phyloP scores from a whole-genome alignment of 2,113 vertebrate species.

The Martes martes region DNA sequence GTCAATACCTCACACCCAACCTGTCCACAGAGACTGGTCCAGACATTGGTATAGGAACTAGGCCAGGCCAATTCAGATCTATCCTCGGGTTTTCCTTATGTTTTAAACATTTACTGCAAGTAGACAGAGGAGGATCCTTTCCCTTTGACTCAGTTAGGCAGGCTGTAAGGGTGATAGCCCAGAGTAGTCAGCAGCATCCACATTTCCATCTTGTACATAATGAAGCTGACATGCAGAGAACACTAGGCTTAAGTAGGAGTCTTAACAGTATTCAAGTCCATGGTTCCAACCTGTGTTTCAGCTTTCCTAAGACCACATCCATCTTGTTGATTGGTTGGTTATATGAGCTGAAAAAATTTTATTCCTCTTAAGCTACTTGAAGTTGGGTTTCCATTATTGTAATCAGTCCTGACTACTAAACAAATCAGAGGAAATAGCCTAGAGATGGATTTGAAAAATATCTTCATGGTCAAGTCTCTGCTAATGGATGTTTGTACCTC shows the following conservation, averaged over 20 bases:
- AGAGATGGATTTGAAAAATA: background rate
- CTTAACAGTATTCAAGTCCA: background rate
- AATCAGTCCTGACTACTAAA: background rate
- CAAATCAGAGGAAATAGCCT: background rate
- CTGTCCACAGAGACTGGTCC: background rate
- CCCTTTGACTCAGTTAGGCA: background rate
- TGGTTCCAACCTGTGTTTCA: background rate
- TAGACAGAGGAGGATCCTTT: background rate
- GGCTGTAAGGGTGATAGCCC: background rate
- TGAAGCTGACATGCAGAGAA: background rate
- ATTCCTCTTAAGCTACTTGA: background rate
- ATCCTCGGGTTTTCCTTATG: background rate
- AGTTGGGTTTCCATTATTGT: background rate
- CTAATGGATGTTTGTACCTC: background rate
- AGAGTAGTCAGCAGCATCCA: background rate
- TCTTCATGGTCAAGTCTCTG: background rate
- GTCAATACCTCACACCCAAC: background rate
- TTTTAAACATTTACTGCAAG: background rate
- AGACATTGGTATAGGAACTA: background rate
- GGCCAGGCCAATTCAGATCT: background rate
- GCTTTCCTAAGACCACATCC: background rate
- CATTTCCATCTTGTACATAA: background rate
- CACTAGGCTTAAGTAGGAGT: background rate
- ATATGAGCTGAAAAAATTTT: background rate
- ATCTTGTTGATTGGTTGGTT: background rate